Percentiles rank a stretch among this genome's conserved stretches.
These are phyloP conservation scores for Geotrupes spiniger DNA, from an alignment of 2,888 invertebrate genomes.

Conservation along the genomic window DNA sequence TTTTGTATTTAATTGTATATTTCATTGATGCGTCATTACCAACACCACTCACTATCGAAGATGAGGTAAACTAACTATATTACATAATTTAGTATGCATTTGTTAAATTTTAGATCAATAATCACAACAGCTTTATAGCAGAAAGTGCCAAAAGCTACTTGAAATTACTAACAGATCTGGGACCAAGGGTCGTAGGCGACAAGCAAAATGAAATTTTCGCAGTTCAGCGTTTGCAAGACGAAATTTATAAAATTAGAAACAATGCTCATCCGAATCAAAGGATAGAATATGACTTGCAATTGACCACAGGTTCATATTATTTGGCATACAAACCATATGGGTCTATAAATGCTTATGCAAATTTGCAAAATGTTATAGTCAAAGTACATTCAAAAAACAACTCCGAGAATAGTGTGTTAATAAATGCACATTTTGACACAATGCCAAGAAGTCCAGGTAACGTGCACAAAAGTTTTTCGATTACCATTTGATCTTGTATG, in stretches of 20 bases:
- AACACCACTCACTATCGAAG: background rate
- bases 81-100: no score
- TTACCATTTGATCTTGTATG: slow-evolving; percentile 11
- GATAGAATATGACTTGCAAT: slow-evolving; percentile 66
- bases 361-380: slow-evolving; percentile 78
- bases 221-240: slow-evolving; percentile 58
- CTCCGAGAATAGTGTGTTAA: slow-evolving; percentile 58
- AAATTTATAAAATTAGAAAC: slow-evolving; percentile 55
- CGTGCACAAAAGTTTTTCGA: background rate
- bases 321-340: slow-evolving; percentile 70
- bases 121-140: slow-evolving; percentile 61
- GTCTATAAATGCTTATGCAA: slow-evolving; percentile 79
- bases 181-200: slow-evolving; percentile 73
- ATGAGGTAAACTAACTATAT: background rate
- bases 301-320: slow-evolving; percentile 69
- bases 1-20: background rate
- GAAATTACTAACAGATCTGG: slow-evolving; percentile 60
- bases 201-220: slow-evolving; percentile 76
- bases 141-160: slow-evolving; percentile 66
- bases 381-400: slow-evolving; percentile 59
- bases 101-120: no score
- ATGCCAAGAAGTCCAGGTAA: slow-evolving; percentile 83
- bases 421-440: slow-evolving; percentile 92
- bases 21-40: background rate
- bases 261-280: slow-evolving; percentile 55